These are phyloP conservation scores for Phaonia tiefii DNA, from an alignment of 2,888 invertebrate species.

Conservation along the genomic window DNA sequence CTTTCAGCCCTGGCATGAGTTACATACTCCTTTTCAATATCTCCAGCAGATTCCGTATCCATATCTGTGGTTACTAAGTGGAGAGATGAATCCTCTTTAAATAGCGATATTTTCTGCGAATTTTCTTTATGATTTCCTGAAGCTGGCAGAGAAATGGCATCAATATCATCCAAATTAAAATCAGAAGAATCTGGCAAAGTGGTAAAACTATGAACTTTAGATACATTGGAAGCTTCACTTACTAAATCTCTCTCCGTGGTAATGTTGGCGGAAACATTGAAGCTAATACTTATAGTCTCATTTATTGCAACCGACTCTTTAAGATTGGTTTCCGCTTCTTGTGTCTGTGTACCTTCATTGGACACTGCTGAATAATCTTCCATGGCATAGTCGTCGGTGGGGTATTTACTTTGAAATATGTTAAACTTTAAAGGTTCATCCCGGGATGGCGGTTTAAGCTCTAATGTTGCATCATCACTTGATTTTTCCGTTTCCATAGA, in stretches of 20 bases:
- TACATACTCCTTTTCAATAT: conserved; percentile 43
- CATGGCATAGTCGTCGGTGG: conserved; percentile 69
- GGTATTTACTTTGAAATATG: conserved; percentile 77
- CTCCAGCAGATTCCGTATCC: conserved; percentile 49
- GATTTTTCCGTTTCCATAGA: conserved; percentile 37
- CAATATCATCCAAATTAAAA: conserved; percentile 71
- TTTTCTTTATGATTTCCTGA: conserved; percentile 36
- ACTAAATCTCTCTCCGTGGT: conserved; percentile 21
- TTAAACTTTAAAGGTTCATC: conserved; percentile 79
- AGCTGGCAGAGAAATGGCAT: conserved; percentile 77
- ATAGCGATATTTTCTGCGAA: conserved; percentile 50
- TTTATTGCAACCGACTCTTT: neutral
- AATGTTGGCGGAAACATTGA: neutral
- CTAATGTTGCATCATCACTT: conserved; percentile 30
- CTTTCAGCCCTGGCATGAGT: conserved; percentile 49
- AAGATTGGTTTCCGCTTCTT: neutral
- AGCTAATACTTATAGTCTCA: neutral
- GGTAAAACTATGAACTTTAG: conserved; percentile 45
- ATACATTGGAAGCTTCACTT: conserved; percentile 38
- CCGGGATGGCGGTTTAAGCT: conserved; percentile 70
- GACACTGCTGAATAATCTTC: conserved; percentile 52
- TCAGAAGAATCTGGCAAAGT: conserved; percentile 59
- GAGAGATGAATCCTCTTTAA: conserved; percentile 68
- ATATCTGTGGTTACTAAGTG: conserved; percentile 72
- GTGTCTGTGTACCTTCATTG: conserved; percentile 37